Base-by-base conservation (phyloP, 2,797 vertebrate genomes). In the Macrochelys suwanniensis region DNA sequence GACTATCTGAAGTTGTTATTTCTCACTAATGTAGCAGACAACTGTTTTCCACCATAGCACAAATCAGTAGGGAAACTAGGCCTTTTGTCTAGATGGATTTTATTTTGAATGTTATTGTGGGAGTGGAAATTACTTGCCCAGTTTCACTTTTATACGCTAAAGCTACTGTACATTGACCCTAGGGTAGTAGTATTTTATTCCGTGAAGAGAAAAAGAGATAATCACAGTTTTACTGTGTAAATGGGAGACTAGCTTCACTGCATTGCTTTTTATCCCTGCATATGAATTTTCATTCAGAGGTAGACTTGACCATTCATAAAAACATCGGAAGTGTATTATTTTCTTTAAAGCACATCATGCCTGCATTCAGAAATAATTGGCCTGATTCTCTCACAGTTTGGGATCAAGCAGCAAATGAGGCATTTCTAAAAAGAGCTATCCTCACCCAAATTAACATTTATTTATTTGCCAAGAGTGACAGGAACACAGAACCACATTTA, bases 1-100 rank as follows among this genome's bases (percentile, higher is more conserved):
- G 93, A 65, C 92, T 91, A 94, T 97, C 97, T 96, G 97, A 94
- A 82, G 95, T 96, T 96, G 95, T 97, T 98, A 97, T 98, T 98
- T 98, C 97, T 96, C 96, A 95, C 87, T 90, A 96, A 97, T 79
- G 80, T 96, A 94, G 92, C 89, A 82, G 71, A 96, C 95, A 97
- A 97, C 71, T 91, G 92, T 23, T 97, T 97, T 87, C 88, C 84
- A 93, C 86, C 83, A 84, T 83, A 92, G 91, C 89, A 93, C 80
- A 98, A 97, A 96, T 78, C 95, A 81, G 77, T 53, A 74, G 95
- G 91, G 84, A 96, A 95, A 96, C 49, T 6, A 56, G 87, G 71
- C 88, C 94, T 97, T 96, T 97, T 97, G 97, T 98, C 85, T 96
- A 84, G 6, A 2, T 95, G 88, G 59, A 33, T 92, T 93, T 59